Percentiles rank a stretch among this genome's conserved stretches.
These are phyloP conservation scores for Hedychridium roseum DNA, from an alignment of 2,888 invertebrate genomes.

Conservation along the genomic window DNA sequence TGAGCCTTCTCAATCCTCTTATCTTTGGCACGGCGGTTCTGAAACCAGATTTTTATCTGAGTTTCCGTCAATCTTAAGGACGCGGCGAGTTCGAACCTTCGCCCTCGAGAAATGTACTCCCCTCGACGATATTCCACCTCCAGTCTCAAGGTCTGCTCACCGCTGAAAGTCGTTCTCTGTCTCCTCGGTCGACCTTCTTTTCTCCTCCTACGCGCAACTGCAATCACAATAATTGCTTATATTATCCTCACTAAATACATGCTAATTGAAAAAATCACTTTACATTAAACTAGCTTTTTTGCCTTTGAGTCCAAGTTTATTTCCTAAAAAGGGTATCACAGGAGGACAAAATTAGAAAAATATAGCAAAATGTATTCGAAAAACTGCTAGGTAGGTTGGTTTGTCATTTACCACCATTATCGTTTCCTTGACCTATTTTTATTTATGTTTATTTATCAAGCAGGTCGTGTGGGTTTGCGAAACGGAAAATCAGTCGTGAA, in stretches of 20 bases:
- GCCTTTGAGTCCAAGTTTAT: too few relatives aligned
- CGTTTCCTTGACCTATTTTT: too few relatives aligned
- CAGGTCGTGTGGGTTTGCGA: too few relatives aligned
- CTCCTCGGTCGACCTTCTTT: conserved; percentile 88
- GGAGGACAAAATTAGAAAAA: too few relatives aligned
- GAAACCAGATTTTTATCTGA: conserved; percentile 90
- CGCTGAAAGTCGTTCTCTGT: conserved; percentile 93
- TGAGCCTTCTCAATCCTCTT: conserved; percentile 96
- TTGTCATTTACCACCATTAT: too few relatives aligned
- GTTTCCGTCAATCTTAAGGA: conserved; percentile 77
- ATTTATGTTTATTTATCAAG: too few relatives aligned
- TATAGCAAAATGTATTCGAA: too few relatives aligned
- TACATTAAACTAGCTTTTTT: too few relatives aligned
- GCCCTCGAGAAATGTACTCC: conserved; percentile 90
- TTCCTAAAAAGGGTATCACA: too few relatives aligned
- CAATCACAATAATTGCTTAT: conserved; percentile 23
- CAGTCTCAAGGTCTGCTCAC: conserved; percentile 88
- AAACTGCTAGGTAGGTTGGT: too few relatives aligned
- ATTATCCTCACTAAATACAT: background rate
- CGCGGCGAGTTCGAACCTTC: conserved; percentile 82
- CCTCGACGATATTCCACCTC: conserved; percentile 92
- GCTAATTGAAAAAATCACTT: too few relatives aligned
- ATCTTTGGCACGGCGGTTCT: conserved; percentile 94
- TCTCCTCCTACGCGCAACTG: conserved; percentile 84
- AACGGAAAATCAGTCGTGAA: too few relatives aligned